Evolutionary conservation across 2,797 vertebrate species (phyloP), one percentile per base, ranked within the genome.

Genomic region (Gastrophryne carolinensis): DNA sequence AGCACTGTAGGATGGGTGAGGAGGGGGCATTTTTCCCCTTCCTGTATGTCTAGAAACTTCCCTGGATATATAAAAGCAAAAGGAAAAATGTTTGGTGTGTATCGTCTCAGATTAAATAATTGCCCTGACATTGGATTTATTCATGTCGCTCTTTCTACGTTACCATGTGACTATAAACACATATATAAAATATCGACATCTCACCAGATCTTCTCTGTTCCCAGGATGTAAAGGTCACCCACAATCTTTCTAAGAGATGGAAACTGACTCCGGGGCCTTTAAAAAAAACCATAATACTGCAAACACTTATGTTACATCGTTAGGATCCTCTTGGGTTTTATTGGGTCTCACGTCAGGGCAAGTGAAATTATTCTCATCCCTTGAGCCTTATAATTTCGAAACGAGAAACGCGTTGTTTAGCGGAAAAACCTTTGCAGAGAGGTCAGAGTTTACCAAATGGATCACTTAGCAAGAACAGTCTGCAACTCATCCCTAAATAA

Each of bases 221-320:
- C 32, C 13, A 34, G 13, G 26, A 56, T 70, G 32, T 52, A 68
- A 44, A n/a, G 5, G 30, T 57, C 24, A 57, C 39, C 23, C 26
- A 50, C 21, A 17, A 39, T 53, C 72, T 72, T 71, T 67, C 37
- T 56, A 37, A 15, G 47, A 29, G 19, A 54, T 61, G 60, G 66
- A 78, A 71, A 68, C 27, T 56, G 53, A 73, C 54, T 66, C 63
- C 53, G 35, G 5, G 24, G 37, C 34, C 68, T 29, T 50, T 53
- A 68, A 37, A 66, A 67, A 65, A 47, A 35, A 66, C 41, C 68
- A 70, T 47, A 68, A 60, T 62, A 63, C 58, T 60, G 37, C 52
- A 58, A 74, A 53, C 56, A 65, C 65, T 50, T 74, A 68, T 44
- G 29, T 72, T 78, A 74, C 75, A 78, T 72, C 41, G 29, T 78